phyloP scores from a whole-genome alignment of 2,113 vertebrate species.

The Salvator merianae region DNA sequence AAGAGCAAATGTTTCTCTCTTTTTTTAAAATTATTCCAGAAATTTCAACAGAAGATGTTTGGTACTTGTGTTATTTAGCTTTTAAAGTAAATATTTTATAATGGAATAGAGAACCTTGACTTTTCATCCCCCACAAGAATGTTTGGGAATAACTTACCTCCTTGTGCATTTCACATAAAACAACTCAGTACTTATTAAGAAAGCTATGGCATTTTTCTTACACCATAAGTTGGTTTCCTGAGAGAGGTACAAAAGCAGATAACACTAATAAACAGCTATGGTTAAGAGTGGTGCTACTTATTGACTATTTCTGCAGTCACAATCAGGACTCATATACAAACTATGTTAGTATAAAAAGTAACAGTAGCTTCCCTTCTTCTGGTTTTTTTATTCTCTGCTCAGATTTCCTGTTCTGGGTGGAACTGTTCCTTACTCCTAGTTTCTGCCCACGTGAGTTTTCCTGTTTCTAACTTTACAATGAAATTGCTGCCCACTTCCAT shows the following conservation, averaged over 20 bases:
- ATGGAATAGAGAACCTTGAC: background rate
- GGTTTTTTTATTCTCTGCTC: background rate
- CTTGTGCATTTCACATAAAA: background rate
- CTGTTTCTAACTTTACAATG: background rate
- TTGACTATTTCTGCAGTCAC: background rate
- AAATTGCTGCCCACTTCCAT: background rate
- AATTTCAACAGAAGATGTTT: background rate
- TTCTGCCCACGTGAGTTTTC: background rate
- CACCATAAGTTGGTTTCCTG: background rate
- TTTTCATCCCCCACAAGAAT: background rate
- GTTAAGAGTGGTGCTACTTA: background rate
- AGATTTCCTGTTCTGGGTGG: background rate
- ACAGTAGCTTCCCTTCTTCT: background rate
- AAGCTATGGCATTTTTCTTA: background rate
- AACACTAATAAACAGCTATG: background rate
- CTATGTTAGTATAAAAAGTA: background rate
- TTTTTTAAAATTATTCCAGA: background rate
- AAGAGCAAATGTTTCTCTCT: no score
- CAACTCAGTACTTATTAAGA: background rate
- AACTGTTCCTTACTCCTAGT: background rate
- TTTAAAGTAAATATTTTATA: background rate
- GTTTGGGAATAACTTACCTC: background rate
- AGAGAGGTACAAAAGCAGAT: background rate
- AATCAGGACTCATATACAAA: background rate
- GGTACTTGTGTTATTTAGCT: background rate